phyloP scores from a whole-genome alignment of 2,888 invertebrate genomes.

The Cantharis rufa region DNA sequence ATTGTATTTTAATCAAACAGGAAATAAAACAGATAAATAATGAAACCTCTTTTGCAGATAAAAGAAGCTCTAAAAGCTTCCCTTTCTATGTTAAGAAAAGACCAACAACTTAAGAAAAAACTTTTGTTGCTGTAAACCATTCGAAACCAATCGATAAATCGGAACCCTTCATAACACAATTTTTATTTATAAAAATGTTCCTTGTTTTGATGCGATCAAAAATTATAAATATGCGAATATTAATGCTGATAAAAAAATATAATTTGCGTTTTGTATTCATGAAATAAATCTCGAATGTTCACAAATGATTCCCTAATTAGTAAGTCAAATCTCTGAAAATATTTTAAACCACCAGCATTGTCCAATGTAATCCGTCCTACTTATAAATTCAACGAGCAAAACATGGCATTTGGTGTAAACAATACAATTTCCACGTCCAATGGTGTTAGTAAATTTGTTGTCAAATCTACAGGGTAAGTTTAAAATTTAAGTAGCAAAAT shows the following conservation, averaged over 20 bases:
- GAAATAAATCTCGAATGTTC: neutral
- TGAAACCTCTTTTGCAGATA: neutral
- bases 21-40: conserved; percentile 3
- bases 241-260: neutral
- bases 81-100: neutral
- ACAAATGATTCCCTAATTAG: neutral
- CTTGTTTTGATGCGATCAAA: neutral
- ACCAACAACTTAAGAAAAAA: neutral
- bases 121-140: neutral
- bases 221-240: neutral
- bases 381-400: neutral
- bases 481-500: neutral
- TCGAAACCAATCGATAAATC: neutral
- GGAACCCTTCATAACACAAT: neutral
- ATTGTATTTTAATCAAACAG: neutral
- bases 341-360: neutral
- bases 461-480: neutral
- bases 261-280: neutral
- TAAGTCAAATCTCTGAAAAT: neutral
- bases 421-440: neutral
- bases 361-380: neutral
- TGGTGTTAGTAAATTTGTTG: neutral
- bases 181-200: neutral
- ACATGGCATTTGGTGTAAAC: neutral
- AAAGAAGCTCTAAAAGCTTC: conserved; percentile 2